Conservation (phyloP, 2,113 vertebrate species). For the Cyphomyrus plagiostoma region DNA sequence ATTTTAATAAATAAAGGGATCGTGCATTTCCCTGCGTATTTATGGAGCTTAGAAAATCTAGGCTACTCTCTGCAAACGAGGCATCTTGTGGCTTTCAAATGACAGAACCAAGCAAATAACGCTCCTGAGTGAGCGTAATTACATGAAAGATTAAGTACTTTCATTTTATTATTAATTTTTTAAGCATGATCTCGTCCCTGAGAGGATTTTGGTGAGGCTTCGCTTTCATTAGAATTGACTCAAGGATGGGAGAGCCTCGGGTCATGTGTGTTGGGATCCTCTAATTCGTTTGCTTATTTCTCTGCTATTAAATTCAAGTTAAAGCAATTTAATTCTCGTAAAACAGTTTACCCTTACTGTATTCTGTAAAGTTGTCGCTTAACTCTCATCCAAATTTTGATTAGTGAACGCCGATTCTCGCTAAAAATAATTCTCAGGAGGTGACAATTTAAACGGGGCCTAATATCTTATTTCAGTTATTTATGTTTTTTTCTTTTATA, state of each 20-base stretch:
- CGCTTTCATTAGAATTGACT: constrained; percentile 37
- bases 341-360: constrained; percentile 56
- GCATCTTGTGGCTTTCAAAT: constrained; percentile 18
- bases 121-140: constrained; percentile 45
- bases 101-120: constrained; percentile 21
- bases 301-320: constrained; percentile 60
- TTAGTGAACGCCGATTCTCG: not conserved
- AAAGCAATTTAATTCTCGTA: constrained; percentile 16
- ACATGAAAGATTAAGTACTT: constrained; percentile 59
- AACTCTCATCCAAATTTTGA: constrained; percentile 22
- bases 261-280: constrained; percentile 66
- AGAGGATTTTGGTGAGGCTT: constrained; percentile 43
- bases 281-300: constrained; percentile 16
- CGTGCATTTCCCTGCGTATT: constrained; percentile 8
- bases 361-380: constrained; percentile 56
- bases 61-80: constrained; percentile 8
- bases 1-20: constrained; percentile 24
- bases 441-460: not conserved
- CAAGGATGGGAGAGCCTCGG: constrained; percentile 51
- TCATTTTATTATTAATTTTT: constrained; percentile 41
- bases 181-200: constrained; percentile 43
- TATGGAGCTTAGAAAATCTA: constrained; percentile 7
- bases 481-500: not conserved
- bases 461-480: not conserved
- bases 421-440: not conserved